Evolutionary conservation across 2,797 vertebrate genomes (phyloP).

Genomic region (Brachyrhaphis roseni): DNA sequence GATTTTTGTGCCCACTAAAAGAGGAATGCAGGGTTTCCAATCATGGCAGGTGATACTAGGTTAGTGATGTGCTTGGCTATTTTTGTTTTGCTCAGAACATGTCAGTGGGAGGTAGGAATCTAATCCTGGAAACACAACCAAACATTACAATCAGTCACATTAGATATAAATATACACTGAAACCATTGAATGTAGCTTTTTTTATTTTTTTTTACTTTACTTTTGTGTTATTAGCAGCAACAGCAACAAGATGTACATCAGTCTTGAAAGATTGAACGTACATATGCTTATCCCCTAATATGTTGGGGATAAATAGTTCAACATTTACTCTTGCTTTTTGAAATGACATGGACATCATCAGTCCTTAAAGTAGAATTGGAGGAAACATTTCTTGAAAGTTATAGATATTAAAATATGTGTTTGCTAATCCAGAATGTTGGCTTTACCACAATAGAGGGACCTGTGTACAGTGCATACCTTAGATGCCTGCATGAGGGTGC

Average conservation of each 20-base stretch:
- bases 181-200: not conserved
- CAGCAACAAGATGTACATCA: not conserved
- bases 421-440: conserved; percentile 65
- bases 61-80: not conserved
- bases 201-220: not conserved
- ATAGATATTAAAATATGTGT: conserved; percentile 67
- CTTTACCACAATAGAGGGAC: conserved; percentile 68
- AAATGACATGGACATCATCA: not conserved
- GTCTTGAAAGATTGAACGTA: not conserved
- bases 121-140: not conserved
- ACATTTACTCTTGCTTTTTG: not conserved
- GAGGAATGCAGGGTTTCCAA: conserved; percentile 31
- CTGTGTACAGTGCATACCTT: conserved; percentile 76
- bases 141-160: not conserved
- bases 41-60: conserved; percentile 25
- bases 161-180: not conserved
- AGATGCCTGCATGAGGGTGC: conserved; percentile 71
- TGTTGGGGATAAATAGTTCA: not conserved
- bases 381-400: conserved; percentile 59
- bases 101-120: not conserved
- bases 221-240: not conserved
- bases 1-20: conserved; percentile 26
- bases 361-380: conserved; percentile 45
- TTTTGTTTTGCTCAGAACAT: not conserved
- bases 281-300: not conserved